These are phyloP conservation scores for Tenualosa thibaudeaui DNA, from an alignment of 2,797 vertebrate genomes.

Conservation along the genomic window DNA sequence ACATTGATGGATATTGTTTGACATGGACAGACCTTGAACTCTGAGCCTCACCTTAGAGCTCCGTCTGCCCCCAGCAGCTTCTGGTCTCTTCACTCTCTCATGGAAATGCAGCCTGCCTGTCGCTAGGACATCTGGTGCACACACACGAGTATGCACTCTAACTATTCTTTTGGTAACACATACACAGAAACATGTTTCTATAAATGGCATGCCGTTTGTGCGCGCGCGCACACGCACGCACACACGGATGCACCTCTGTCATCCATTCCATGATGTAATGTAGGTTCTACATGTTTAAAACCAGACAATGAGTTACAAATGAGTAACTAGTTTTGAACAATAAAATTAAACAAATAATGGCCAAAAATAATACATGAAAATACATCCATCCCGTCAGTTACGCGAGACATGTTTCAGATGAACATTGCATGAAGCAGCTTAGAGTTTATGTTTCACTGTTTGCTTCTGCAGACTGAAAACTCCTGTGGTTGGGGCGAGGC, in stretches of 20 bases:
- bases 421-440: neutral
- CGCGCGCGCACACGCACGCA: neutral
- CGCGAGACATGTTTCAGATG: neutral
- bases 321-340: too few species aligned
- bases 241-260: neutral
- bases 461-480: neutral
- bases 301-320: too few species aligned
- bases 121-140: neutral
- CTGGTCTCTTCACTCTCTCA: neutral
- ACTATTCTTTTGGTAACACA: neutral
- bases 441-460: neutral
- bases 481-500: conserved; percentile 1
- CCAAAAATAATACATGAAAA: too few species aligned
- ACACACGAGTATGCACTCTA: neutral
- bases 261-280: neutral
- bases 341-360: too few species aligned
- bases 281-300: neutral
- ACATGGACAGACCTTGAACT: neutral
- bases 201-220: neutral
- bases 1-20: neutral
- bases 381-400: neutral
- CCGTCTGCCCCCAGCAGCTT: neutral
- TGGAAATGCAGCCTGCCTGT: neutral
- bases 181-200: neutral
- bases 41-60: neutral